Evolutionary conservation across 92 coral and sea anemone species (phyloP).

Genomic region (Hydrozoanthus gracilis): DNA sequence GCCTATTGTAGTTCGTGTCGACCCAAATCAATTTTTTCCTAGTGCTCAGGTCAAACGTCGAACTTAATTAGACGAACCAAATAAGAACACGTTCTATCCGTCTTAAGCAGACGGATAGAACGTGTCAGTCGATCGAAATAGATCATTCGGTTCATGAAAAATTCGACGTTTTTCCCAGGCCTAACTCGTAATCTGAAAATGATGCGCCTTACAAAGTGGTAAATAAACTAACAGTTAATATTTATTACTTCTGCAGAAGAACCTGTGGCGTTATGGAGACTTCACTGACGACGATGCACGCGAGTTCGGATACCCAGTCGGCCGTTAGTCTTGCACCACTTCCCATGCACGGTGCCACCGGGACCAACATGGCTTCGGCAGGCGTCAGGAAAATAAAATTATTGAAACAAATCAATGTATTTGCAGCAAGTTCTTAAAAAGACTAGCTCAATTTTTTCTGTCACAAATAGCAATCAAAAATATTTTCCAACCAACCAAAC

Average conservation of each 20-base stretch:
- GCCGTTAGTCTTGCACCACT: background rate
- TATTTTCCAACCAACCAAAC: constrained; percentile 23
- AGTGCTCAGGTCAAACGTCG: too few species aligned
- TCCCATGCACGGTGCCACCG: background rate
- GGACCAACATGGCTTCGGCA: background rate
- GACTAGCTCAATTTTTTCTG: background rate
- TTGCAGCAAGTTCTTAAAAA: constrained; percentile 27
- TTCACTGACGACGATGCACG: constrained; percentile 98
- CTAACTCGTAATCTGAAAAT: too few species aligned
- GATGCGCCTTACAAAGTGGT: background rate
- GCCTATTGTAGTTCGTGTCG: too few species aligned
- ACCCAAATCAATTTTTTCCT: too few species aligned
- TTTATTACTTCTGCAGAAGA: constrained; percentile 66
- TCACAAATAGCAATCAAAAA: constrained; percentile 7
- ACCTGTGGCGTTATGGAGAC: constrained; percentile 99
- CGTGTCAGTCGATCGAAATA: too few species aligned
- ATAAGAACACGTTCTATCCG: too few species aligned
- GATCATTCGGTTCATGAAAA: too few species aligned
- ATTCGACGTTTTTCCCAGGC: too few species aligned
- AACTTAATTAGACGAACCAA: too few species aligned
- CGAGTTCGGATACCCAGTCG: constrained; percentile 91
- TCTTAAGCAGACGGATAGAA: too few species aligned
- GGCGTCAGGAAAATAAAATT: constrained; percentile 17
- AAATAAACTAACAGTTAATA: background rate
- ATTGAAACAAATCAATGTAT: constrained; percentile 27